A percentile compares a stretch with the other conserved stretches of the same genome.
Evolutionary conservation across 2,888 invertebrate species (phyloP).

Genomic region (Callinectes sapidus): DNA sequence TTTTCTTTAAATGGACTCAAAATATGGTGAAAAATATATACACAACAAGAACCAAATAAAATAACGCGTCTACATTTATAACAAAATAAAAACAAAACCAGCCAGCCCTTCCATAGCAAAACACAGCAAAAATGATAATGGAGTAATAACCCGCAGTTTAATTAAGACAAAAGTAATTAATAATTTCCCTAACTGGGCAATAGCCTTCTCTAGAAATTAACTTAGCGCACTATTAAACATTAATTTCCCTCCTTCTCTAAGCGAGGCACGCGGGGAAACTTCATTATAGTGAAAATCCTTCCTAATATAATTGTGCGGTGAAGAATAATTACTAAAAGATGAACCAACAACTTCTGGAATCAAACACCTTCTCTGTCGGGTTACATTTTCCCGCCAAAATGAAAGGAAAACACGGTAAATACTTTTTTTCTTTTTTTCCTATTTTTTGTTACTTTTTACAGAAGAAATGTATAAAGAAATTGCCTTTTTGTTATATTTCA

Average conservation of each 20-base stretch:
- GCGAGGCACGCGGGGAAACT: neutral
- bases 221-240: neutral
- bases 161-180: slow-evolving; percentile 27
- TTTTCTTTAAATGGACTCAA: neutral
- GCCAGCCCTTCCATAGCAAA: neutral
- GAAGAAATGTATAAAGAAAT: no score
- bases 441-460: neutral
- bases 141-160: slow-evolving; percentile 10
- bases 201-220: slow-evolving; percentile 8
- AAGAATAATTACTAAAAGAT: neutral
- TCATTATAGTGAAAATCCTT: slow-evolving; percentile 7
- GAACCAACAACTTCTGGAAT: neutral
- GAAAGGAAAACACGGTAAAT: neutral
- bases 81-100: neutral
- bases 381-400: neutral
- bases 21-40: neutral
- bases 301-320: slow-evolving; percentile 11
- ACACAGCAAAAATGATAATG: neutral
- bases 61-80: neutral
- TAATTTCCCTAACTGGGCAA: neutral
- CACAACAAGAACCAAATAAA: neutral
- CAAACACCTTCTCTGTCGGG: neutral
- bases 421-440: neutral
- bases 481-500: neutral
- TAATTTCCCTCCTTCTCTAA: neutral